A percentile compares a stretch with the other conserved stretches of the same genome.
These are phyloP conservation scores for Venturia canescens DNA, from an alignment of 1,140 invertebrate species.

Conservation along the genomic window DNA sequence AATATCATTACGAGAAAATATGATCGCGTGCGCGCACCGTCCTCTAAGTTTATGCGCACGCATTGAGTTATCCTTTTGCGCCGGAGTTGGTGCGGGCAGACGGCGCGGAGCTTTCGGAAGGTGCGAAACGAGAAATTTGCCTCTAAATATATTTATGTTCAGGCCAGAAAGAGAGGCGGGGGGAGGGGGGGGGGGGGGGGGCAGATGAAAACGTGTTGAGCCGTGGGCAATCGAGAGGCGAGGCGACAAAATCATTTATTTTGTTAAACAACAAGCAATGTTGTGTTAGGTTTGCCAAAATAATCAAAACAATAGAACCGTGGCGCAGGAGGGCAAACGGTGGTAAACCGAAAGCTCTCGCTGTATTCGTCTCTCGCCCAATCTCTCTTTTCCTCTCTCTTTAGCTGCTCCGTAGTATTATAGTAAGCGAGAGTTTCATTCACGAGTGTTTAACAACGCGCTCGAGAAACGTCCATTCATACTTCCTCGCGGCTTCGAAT, in stretches of 20 bases:
- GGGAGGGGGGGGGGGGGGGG: not conserved
- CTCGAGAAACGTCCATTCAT: constrained; percentile 54
- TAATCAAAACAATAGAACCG: constrained; percentile 71
- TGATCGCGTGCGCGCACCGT: not conserved
- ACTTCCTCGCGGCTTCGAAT: too few species aligned
- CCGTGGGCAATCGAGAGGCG: constrained; percentile 47
- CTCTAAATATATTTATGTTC: not conserved
- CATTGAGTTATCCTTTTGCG: not conserved
- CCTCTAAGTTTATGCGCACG: constrained; percentile 26
- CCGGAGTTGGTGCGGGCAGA: not conserved
- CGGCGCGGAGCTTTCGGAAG: constrained; percentile 6
- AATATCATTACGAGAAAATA: not conserved
- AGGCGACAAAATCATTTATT: constrained; percentile 72
- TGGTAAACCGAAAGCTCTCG: not conserved
- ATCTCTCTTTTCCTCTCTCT: constrained; percentile 9
- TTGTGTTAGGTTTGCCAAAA: constrained; percentile 74
- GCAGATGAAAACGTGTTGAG: constrained; percentile 28
- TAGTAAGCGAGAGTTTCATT: constrained; percentile 59
- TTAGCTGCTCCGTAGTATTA: constrained; percentile 31
- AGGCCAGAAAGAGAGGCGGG: constrained; percentile 19
- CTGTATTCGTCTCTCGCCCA: not conserved
- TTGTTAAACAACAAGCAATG: constrained; percentile 74
- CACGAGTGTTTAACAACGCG: constrained; percentile 48
- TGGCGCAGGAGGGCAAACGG: constrained; percentile 22
- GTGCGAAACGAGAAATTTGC: constrained; percentile 14